Percentiles rank a stretch among this genome's conserved stretches.
Evolutionary conservation across 2,113 vertebrate species (phyloP).

Genomic region (Phrynosoma blainvillii): DNA sequence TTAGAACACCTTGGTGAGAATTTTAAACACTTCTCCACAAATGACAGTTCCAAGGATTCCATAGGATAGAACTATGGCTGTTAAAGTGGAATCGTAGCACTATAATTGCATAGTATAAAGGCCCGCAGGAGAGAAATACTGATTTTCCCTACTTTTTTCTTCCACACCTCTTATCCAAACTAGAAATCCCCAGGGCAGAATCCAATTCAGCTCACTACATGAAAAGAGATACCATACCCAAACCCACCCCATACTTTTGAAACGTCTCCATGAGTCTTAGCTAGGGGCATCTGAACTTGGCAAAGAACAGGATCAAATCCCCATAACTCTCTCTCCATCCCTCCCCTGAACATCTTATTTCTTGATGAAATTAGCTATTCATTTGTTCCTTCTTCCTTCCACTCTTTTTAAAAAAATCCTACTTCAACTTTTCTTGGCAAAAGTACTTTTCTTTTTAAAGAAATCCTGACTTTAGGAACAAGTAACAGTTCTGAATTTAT

Average conservation of each 20-base stretch:
- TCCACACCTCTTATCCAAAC: too few relatives aligned
- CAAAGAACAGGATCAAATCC: slow-evolving; percentile 19
- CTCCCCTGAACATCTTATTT: slow-evolving; percentile 72
- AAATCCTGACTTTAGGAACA: slow-evolving; percentile 56
- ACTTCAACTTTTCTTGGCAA: slow-evolving; percentile 60
- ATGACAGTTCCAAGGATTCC: too few relatives aligned
- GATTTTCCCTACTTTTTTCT: too few relatives aligned
- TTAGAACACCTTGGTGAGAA: too few relatives aligned
- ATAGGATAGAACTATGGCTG: too few relatives aligned
- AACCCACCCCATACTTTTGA: too few relatives aligned
- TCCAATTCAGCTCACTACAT: background rate
- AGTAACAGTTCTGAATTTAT: slow-evolving; percentile 71
- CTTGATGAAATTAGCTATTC: slow-evolving; percentile 66
- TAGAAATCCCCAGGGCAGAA: background rate
- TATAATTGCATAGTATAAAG: too few relatives aligned
- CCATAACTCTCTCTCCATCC: slow-evolving; percentile 25
- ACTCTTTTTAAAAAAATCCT: too few relatives aligned
- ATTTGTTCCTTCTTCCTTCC: background rate
- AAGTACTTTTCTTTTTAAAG: slow-evolving; percentile 53
- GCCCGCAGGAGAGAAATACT: too few relatives aligned
- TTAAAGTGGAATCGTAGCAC: too few relatives aligned
- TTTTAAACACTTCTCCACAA: too few relatives aligned
- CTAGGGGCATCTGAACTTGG: slow-evolving; percentile 68
- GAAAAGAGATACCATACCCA: background rate
- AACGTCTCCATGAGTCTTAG: too few relatives aligned